Evolutionary conservation across 2,113 vertebrate species (phyloP).

Genomic region (Oncorhynchus tshawytscha): DNA sequence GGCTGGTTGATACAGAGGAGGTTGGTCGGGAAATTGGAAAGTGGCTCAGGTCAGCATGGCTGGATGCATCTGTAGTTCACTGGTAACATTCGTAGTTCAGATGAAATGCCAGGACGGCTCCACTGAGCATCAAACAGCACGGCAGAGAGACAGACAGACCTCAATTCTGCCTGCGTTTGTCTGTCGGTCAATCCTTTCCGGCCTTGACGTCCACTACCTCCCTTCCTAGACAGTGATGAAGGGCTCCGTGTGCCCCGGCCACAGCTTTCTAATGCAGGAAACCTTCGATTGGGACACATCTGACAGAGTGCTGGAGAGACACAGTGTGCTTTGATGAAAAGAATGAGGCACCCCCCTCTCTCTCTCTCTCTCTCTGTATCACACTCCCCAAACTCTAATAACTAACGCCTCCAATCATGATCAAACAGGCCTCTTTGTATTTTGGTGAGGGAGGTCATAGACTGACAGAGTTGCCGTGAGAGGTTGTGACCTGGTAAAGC

Average conservation of each 20-base stretch:
- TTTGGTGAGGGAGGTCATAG: constrained; percentile 1
- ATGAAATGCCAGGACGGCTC: constrained; percentile 26
- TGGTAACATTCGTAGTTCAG: constrained; percentile 21
- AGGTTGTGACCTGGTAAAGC: not conserved
- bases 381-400: not conserved
- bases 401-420: constrained; percentile 4
- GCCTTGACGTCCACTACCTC: constrained; percentile 31
- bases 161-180: constrained; percentile 22
- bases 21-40: constrained; percentile 17
- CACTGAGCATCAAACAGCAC: constrained; percentile 35
- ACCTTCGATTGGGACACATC: constrained; percentile 17
- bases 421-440: constrained; percentile 11
- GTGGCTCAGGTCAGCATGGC: constrained; percentile 9
- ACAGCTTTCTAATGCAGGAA: constrained; percentile 2
- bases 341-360: not conserved
- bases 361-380: not conserved
- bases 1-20: constrained; percentile 9
- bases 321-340: constrained; percentile 23
- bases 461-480: constrained; percentile 9
- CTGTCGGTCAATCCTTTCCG: constrained; percentile 11
- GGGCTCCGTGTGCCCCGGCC: constrained; percentile 21
- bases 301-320: not conserved
- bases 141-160: constrained; percentile 6
- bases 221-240: constrained; percentile 37
- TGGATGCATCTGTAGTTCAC: constrained; percentile 33